A percentile compares a stretch with the other conserved stretches of the same genome.
Evolutionary conservation across 2,888 invertebrate genomes (phyloP).

Genomic region (Aphodius granarius): DNA sequence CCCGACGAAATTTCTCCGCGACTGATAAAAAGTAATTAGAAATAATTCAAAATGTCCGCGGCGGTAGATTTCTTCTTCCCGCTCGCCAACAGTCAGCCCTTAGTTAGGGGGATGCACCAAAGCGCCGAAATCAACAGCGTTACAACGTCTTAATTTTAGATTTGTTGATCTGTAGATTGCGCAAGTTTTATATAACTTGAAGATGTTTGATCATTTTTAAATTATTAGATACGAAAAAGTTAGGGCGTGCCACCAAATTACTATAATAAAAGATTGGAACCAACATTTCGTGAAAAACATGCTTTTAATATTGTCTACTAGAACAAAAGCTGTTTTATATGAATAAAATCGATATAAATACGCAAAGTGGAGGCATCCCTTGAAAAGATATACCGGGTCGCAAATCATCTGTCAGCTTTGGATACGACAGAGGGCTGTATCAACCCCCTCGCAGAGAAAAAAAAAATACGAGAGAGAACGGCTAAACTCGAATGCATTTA

Average conservation of each 20-base stretch:
- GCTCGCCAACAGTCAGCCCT: neutral
- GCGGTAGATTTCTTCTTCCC: slow-evolving; percentile 1
- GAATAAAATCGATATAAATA: neutral
- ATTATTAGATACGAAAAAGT: too few species aligned
- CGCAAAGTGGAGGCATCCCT: neutral
- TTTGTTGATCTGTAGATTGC: neutral
- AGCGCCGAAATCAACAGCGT: neutral
- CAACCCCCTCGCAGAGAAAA: slow-evolving; percentile 30
- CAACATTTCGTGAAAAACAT: too few species aligned
- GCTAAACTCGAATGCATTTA: slow-evolving; percentile 42
- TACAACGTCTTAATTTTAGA: neutral
- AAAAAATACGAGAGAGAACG: neutral
- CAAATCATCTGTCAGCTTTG: slow-evolving; percentile 51
- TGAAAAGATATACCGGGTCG: slow-evolving; percentile 30
- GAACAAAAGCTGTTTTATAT: too few species aligned
- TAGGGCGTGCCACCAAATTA: too few species aligned
- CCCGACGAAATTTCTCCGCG: neutral
- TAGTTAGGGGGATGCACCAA: neutral
- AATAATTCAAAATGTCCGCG: slow-evolving; percentile 1
- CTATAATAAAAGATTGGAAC: too few species aligned
- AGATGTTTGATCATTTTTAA: too few species aligned
- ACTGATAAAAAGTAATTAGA: slow-evolving; percentile 14
- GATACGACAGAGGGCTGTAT: slow-evolving; percentile 43
- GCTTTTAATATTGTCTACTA: too few species aligned
- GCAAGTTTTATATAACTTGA: too few species aligned